phyloP scores from a whole-genome alignment of 1,140 invertebrate genomes.

The Drosophila micromelanica region DNA sequence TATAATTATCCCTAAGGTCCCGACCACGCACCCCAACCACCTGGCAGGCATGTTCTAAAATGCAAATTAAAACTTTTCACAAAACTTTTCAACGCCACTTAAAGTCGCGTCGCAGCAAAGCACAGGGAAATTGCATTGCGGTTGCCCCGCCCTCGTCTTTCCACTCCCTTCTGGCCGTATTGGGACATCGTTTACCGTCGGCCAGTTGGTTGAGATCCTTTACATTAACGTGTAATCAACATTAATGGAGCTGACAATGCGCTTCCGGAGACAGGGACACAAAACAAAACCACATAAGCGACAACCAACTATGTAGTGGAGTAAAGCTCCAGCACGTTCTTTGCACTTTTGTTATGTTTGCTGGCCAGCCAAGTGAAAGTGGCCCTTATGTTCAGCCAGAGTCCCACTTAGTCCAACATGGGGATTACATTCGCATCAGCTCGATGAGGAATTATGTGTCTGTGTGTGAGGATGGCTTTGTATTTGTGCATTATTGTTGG shows the following conservation, averaged over 20 bases:
- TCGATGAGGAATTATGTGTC: constrained; percentile 75
- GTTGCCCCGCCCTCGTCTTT: constrained; percentile 14
- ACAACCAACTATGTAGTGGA: constrained; percentile 1
- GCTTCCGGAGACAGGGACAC: constrained; percentile 51
- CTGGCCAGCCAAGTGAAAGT: constrained; percentile 43
- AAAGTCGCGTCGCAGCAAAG: constrained; percentile 54
- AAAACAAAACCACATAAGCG: constrained; percentile 32
- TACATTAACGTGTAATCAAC: constrained; percentile 79
- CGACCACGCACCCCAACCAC: constrained; percentile 1
- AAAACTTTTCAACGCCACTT: constrained; percentile 70
- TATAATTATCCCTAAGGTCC: constrained; percentile 73
- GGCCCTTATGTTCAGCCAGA: constrained; percentile 33
- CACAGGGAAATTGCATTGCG: constrained; percentile 70
- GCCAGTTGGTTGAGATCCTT: constrained; percentile 39
- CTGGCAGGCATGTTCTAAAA: constrained; percentile 53
- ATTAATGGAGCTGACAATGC: constrained; percentile 77
- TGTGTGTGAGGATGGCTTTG: constrained; percentile 10
- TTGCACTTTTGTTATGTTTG: constrained; percentile 36
- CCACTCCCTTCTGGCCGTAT: not conserved
- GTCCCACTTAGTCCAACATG: constrained; percentile 42
- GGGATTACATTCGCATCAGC: constrained; percentile 77
- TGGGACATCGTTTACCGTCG: not conserved
- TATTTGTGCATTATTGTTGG: constrained; percentile 39
- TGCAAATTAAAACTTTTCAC: constrained; percentile 65
- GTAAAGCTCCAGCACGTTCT: constrained; percentile 1